Evolutionary conservation across 2,888 invertebrate genomes (phyloP), one percentile per base, ranked within the genome.

Genomic region (Thymelicus lineola): DNA sequence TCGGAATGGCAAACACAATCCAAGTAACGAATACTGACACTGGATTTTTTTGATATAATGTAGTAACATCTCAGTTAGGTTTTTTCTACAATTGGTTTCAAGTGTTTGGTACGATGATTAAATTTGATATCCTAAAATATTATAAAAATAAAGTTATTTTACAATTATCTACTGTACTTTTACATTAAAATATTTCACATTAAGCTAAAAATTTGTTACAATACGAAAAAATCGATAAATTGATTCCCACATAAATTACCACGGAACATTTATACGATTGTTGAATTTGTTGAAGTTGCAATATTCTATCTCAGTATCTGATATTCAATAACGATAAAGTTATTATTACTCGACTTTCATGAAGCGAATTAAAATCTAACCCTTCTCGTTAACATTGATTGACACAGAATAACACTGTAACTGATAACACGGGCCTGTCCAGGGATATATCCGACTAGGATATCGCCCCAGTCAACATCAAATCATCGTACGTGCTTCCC

Each of bases 401-500:
- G 68, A 36, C 60, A 67, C 36, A 62, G 57, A 57, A 55, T 62
- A 45, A 61, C 42, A 53, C 61, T 61, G 67, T 61, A 66, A 59
- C 20, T 42, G 68, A 73, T 71, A 65, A 68, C 66, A 38, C 66
- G 53, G 17, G 64, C 64, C 53, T 12, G 63, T 28, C 61, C 10
- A 38, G 50, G 50, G 7, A n/a, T 36, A 53, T 50, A 28, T 1
- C 28, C 42, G 42, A 28, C 28, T 28, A 28, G 28, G 28, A 28
- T 28, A 28, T 28, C 67, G 42, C 68, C 68, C 68, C 68, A 36
- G 17, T 57, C 42, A 46, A 62, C 68, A 69, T 63, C 61, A 80
- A 82, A 85, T 83, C 81, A 78, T 73, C 76, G 81, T 76, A 82
- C 85, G 86, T 85, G 84, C 85, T 80, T 86, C 82, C 84, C 86